Percentiles rank a stretch among this genome's conserved stretches.
phyloP scores from a whole-genome alignment of 2,113 vertebrate species.

The Acanthochromis polyacanthus region DNA sequence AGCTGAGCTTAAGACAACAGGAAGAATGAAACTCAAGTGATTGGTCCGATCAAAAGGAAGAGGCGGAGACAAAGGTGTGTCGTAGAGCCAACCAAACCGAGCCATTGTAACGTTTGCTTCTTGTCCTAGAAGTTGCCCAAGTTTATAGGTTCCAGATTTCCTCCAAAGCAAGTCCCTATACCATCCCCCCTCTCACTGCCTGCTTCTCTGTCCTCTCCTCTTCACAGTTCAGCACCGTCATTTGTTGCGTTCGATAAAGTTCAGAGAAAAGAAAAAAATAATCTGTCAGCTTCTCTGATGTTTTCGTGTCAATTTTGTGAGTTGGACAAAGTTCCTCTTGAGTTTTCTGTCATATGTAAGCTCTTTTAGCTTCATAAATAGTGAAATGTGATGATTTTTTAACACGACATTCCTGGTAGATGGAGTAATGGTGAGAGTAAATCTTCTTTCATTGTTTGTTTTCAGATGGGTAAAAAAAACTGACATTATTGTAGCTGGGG shows the following conservation, averaged over 20 bases:
- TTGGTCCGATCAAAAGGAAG: slow-evolving; percentile 69
- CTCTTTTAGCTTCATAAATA: slow-evolving; percentile 5
- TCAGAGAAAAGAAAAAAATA: slow-evolving; percentile 2
- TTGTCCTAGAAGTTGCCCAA: slow-evolving; percentile 84
- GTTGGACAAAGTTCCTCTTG: slow-evolving; percentile 26
- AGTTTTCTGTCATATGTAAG: slow-evolving; percentile 9
- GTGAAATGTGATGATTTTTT: slow-evolving; percentile 12
- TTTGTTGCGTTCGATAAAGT: slow-evolving; percentile 33
- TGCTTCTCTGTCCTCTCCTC: slow-evolving; percentile 28
- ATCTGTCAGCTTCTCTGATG: slow-evolving; percentile 11
- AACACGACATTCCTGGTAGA: slow-evolving; percentile 32
- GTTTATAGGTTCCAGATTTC: slow-evolving; percentile 95
- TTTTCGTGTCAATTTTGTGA: slow-evolving; percentile 39
- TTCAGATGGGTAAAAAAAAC: background rate
- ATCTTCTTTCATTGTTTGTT: slow-evolving; percentile 1
- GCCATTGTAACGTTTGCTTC: slow-evolving; percentile 83
- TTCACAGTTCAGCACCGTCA: slow-evolving; percentile 50
- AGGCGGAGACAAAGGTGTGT: slow-evolving; percentile 79
- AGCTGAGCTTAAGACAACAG: slow-evolving; percentile 70
- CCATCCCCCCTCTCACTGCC: slow-evolving; percentile 61
- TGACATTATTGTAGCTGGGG: background rate
- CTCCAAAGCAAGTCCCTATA: slow-evolving; percentile 64
- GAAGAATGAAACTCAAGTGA: slow-evolving; percentile 64
- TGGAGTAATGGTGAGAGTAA: slow-evolving; percentile 15
- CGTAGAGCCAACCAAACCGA: slow-evolving; percentile 83